Evolutionary conservation across 2,888 invertebrate genomes (phyloP).

Genomic region (Caenorhabditis sinica): DNA sequence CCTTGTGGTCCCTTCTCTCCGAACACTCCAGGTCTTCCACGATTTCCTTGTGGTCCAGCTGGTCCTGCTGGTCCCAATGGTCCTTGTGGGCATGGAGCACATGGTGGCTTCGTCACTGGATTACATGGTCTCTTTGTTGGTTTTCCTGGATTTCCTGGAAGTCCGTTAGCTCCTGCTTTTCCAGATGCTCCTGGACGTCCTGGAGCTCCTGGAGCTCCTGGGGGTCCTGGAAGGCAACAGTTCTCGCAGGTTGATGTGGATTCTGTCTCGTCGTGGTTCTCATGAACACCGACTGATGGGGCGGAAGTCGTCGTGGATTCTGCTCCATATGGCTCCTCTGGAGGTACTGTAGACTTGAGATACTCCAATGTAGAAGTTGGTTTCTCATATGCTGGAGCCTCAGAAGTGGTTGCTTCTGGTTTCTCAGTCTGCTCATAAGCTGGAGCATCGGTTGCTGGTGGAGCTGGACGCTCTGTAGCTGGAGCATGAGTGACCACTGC

Average conservation of each 20-base stretch:
- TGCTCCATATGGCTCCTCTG: constrained; percentile 33
- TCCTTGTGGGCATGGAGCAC: constrained; percentile 63
- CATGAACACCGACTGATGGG: constrained; percentile 26
- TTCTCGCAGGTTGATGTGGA: constrained; percentile 49
- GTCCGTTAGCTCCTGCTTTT: constrained; percentile 64
- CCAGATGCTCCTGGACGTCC: constrained; percentile 63
- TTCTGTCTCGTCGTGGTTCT: constrained; percentile 20
- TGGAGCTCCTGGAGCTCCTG: constrained; percentile 59
- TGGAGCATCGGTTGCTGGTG: constrained; percentile 1
- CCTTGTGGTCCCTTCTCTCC: constrained; percentile 71
- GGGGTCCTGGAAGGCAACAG: constrained; percentile 62
- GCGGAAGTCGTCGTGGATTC: constrained; percentile 7
- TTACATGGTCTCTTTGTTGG: constrained; percentile 55
- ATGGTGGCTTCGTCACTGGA: constrained; percentile 58
- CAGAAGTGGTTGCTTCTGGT: too few species aligned
- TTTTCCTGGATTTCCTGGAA: constrained; percentile 65
- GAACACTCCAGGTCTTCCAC: constrained; percentile 60
- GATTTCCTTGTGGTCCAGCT: constrained; percentile 63
- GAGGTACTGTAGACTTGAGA: constrained; percentile 41
- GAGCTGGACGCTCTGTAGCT: constrained; percentile 1
- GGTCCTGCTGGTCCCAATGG: constrained; percentile 58
- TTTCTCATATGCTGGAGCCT: too few species aligned
- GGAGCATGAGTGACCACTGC: constrained; percentile 35
- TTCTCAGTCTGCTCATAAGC: neutral
- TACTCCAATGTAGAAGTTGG: constrained; percentile 49